Conservation (phyloP, 2,113 vertebrate genomes). For the Callaeas wilsoni region DNA sequence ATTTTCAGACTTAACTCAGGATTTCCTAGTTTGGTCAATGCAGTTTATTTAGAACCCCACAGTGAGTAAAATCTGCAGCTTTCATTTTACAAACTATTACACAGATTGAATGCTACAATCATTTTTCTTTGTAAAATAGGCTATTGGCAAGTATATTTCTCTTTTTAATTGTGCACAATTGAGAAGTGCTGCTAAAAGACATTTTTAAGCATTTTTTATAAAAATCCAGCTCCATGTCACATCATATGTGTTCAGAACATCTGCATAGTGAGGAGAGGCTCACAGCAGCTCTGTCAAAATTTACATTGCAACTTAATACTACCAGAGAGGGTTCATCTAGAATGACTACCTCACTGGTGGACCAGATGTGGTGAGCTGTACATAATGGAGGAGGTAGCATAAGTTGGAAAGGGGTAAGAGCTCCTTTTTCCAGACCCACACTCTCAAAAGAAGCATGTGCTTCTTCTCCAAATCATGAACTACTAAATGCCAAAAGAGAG, state of each 20-base stretch:
- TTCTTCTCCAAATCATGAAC: background rate
- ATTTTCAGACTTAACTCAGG: background rate
- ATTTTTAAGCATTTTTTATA: background rate
- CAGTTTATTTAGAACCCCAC: background rate
- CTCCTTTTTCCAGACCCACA: background rate
- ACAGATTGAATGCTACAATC: background rate
- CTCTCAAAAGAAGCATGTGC: background rate
- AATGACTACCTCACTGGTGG: background rate
- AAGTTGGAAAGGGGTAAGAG: background rate
- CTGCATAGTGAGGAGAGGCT: background rate
- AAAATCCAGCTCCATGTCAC: background rate
- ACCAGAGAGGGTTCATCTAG: background rate
- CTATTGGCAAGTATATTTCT: background rate
- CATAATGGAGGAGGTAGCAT: background rate
- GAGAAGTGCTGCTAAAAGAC: background rate
- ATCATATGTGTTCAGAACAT: background rate
- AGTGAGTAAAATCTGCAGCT: background rate
- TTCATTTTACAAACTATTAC: background rate
- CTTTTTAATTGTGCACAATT: background rate
- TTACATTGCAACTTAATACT: background rate
- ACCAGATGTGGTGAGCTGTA: background rate
- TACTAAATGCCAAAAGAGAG: background rate
- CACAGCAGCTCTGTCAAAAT: background rate
- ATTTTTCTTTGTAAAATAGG: background rate
- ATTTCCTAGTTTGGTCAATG: background rate